A percentile compares a stretch with the other conserved stretches of the same genome.
Conservation (phyloP, 2,113 vertebrate genomes). For the Sceloporus tristichus region DNA sequence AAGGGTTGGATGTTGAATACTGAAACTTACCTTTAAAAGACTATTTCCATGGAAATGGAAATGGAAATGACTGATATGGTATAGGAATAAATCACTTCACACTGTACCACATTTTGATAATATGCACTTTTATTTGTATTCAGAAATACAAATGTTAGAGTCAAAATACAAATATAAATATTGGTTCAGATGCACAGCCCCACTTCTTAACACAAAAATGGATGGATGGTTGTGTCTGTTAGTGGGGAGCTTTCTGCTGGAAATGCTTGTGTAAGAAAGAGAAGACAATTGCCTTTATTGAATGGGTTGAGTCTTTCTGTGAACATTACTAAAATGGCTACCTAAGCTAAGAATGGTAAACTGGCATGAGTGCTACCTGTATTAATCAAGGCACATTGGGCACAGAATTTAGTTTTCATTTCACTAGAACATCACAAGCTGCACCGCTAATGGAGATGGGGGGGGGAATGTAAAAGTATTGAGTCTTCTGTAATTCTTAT, state of each 20-base stretch:
- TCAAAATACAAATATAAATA: conserved; percentile 83
- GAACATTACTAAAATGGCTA: conserved; percentile 64
- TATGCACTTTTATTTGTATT: conserved; percentile 80
- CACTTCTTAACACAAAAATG: conserved; percentile 71
- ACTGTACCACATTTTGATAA: conserved; percentile 73
- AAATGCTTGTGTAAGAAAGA: conserved; percentile 58
- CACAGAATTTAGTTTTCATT: conserved; percentile 75
- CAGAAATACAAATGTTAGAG: conserved; percentile 83
- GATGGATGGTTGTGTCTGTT: conserved; percentile 19
- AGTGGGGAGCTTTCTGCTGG: conserved; percentile 38
- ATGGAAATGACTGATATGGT: background rate
- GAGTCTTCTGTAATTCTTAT: conserved; percentile 59
- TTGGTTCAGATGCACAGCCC: conserved; percentile 67
- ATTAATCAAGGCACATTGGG: conserved; percentile 82
- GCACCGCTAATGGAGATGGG: conserved; percentile 64
- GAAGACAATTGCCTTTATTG: conserved; percentile 36
- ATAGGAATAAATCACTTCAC: background rate
- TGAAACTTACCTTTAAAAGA: background rate
- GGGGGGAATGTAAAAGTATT: conserved; percentile 44
- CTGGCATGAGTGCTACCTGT: conserved; percentile 70
- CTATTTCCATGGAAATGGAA: conserved; percentile 9
- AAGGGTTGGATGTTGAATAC: background rate
- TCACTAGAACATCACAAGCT: conserved; percentile 77
- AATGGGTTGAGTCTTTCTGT: conserved; percentile 50
- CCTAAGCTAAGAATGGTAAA: conserved; percentile 70